Conservation (phyloP, 2,797 vertebrate genomes). For the Takifugu rubripes region DNA sequence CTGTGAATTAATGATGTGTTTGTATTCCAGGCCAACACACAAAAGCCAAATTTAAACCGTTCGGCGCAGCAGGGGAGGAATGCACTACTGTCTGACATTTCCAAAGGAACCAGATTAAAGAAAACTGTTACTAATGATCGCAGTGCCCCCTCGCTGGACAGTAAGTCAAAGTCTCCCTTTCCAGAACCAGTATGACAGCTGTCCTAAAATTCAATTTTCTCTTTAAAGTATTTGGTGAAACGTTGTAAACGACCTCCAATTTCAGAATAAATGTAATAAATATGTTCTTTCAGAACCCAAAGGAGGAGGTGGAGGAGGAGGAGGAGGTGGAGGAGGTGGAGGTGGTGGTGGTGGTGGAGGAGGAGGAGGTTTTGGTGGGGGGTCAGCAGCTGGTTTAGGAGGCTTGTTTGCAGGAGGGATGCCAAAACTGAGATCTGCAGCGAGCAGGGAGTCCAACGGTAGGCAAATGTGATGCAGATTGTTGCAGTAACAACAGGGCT, state of each 20-base stretch:
- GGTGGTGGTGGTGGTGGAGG: conserved; percentile 49
- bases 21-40: conserved; percentile 84
- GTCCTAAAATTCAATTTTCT: no score
- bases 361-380: conserved; percentile 69
- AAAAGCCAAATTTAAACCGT: conserved; percentile 83
- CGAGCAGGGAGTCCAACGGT: conserved; percentile 82
- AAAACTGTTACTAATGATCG: conserved; percentile 94
- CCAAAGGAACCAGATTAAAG: conserved; percentile 87
- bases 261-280: no score
- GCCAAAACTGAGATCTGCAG: conserved; percentile 88
- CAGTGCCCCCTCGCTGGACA: conserved; percentile 84
- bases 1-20: background rate
- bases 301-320: conserved; percentile 56
- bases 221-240: no score
- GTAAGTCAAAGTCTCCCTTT: conserved; percentile 73
- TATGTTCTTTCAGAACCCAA: conserved; percentile 82
- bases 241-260: no score
- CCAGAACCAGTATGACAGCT: no score
- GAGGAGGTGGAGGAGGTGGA: conserved; percentile 48
- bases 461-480: conserved; percentile 27
- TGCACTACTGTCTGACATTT: conserved; percentile 88
- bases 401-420: conserved; percentile 94
- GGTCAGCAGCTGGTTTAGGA: conserved; percentile 81
- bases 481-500: no score
- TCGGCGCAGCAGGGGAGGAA: conserved; percentile 82